Evolutionary conservation across 2,888 invertebrate genomes (phyloP).

Genomic region (Euspilapteryx auroguttella): DNA sequence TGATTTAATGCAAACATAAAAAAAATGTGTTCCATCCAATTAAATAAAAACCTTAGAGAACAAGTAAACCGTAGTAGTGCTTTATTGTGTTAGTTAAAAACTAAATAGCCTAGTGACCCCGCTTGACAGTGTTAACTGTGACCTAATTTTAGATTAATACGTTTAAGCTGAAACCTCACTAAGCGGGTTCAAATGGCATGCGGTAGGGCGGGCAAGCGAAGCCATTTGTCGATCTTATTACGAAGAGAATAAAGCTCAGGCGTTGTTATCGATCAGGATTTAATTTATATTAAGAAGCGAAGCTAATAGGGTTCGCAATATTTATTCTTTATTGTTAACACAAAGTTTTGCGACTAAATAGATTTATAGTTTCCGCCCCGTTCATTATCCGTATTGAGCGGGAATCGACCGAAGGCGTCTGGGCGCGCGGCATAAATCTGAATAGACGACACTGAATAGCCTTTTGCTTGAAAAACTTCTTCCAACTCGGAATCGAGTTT

Average conservation of each 20-base stretch:
- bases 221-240: conserved; percentile 21
- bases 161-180: conserved; percentile 59
- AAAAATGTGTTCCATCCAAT: too few species aligned
- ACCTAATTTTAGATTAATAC: conserved; percentile 60
- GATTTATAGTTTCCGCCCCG: conserved; percentile 60
- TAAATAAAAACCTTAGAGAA: too few species aligned
- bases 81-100: too few species aligned
- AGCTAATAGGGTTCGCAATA: conserved; percentile 31
- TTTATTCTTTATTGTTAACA: too few species aligned
- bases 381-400: conserved; percentile 54
- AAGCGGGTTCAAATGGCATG: conserved; percentile 50
- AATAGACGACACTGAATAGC: conserved; percentile 38
- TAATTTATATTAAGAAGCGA: too few species aligned
- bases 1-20: too few species aligned
- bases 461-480: conserved; percentile 22
- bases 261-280: too few species aligned
- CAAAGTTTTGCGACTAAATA: conserved; percentile 46
- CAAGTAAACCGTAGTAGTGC: too few species aligned
- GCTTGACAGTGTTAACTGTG: conserved; percentile 51
- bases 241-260: too few species aligned
- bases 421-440: conserved; percentile 52
- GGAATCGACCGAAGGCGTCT: conserved; percentile 16
- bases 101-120: too few species aligned
- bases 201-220: conserved; percentile 15
- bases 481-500: conserved; percentile 24